A percentile compares a stretch with the other conserved stretches of the same genome.
phyloP scores from a whole-genome alignment of 1,140 invertebrate genomes.

The Macrosteles quadrilineatus region DNA sequence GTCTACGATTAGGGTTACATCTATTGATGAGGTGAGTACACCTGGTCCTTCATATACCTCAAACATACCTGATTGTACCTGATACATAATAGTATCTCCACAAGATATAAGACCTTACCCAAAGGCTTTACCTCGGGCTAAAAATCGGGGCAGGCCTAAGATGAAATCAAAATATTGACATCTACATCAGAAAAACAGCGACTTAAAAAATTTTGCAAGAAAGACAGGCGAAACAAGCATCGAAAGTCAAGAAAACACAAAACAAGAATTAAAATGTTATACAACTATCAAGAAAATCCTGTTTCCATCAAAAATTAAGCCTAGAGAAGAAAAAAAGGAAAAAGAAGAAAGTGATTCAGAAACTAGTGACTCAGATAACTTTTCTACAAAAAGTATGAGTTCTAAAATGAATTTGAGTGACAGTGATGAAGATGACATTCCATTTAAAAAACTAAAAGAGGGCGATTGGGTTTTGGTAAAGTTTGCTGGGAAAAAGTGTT shows the following conservation, averaged over 20 bases:
- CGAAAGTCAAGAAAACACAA: no score
- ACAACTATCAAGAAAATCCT: not conserved
- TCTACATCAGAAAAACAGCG: not conserved
- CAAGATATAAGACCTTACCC: no score
- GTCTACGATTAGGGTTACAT: no score
- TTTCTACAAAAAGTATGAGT: constrained; percentile 7
- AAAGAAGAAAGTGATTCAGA: constrained; percentile 2
- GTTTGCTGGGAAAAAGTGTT: constrained; percentile 2
- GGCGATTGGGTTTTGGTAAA: constrained; percentile 8
- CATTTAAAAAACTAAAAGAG: not conserved
- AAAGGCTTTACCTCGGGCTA: not conserved
- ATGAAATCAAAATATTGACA: not conserved
- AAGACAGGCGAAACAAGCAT: no score
- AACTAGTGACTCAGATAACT: constrained; percentile 1
- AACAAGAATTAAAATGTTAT: no score
- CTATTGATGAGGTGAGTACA: not conserved
- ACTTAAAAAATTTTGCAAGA: no score
- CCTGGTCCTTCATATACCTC: no score
- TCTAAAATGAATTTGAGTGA: not conserved
- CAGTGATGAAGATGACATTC: constrained; percentile 4
- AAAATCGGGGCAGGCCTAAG: not conserved
- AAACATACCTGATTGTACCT: not conserved
- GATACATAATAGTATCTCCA: no score
- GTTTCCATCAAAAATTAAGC: not conserved
- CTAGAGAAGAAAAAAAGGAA: not conserved